These are phyloP conservation scores for Dinomys branickii DNA, from an alignment of 2,113 vertebrate species.

Conservation along the genomic window DNA sequence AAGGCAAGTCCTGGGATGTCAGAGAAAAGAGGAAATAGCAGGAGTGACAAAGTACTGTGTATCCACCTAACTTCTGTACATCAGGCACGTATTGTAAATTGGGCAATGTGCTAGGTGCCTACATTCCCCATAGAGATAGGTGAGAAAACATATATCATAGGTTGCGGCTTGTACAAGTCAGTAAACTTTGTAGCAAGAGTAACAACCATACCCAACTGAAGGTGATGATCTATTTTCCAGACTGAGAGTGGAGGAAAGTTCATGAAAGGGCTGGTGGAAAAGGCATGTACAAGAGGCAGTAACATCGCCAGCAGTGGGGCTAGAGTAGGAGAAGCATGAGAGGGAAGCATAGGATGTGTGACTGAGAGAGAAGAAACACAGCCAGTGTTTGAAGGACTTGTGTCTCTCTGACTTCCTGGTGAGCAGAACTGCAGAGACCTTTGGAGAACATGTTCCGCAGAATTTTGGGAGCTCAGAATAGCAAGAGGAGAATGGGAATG, in stretches of 20 bases:
- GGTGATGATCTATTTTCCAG: background rate
- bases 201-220: background rate
- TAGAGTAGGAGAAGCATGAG: background rate
- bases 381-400: background rate
- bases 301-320: background rate
- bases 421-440: background rate
- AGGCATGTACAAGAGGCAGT: background rate
- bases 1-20: background rate
- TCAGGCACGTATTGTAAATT: background rate
- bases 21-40: background rate
- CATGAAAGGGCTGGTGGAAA: background rate
- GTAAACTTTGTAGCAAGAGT: background rate
- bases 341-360: background rate
- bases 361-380: background rate
- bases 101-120: background rate
- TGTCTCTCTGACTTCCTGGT: background rate
- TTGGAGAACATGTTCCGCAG: background rate
- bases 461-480: background rate
- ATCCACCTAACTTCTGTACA: background rate
- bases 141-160: background rate
- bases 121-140: background rate
- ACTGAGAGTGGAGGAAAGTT: background rate
- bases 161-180: background rate
- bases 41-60: background rate
- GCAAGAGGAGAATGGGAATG: background rate